These are phyloP conservation scores for Molorchus minor DNA, from an alignment of 2,888 invertebrate species.

Conservation along the genomic window DNA sequence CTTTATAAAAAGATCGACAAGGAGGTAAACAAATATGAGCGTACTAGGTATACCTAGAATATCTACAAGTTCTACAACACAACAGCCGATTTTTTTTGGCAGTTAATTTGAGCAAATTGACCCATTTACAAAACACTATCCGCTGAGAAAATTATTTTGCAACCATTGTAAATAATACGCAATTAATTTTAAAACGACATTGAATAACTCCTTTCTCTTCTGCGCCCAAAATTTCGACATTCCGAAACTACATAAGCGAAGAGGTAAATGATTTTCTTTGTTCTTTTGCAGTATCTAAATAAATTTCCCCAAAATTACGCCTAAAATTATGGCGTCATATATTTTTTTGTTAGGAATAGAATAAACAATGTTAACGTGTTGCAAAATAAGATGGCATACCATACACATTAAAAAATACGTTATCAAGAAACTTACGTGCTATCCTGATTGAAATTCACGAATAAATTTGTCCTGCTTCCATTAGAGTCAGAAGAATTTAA, in stretches of 20 bases:
- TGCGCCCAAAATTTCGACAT: slow-evolving; percentile 24
- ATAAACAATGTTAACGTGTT: too few species aligned
- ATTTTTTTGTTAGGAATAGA: too few species aligned
- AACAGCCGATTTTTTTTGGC: slow-evolving; percentile 16
- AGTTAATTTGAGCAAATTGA: slow-evolving; percentile 16
- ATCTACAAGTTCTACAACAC: not conserved
- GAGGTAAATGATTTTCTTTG: not conserved
- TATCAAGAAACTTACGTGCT: slow-evolving; percentile 93
- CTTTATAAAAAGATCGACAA: too few species aligned
- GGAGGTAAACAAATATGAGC: not conserved
- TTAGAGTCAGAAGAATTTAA: slow-evolving; percentile 80
- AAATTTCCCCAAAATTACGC: slow-evolving; percentile 7
- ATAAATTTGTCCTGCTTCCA: slow-evolving; percentile 82
- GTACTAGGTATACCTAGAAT: too few species aligned
- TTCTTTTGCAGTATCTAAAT: not conserved
- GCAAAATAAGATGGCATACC: too few species aligned
- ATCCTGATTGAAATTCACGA: slow-evolving; percentile 98
- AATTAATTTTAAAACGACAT: slow-evolving; percentile 16
- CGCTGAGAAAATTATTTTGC: slow-evolving; percentile 16
- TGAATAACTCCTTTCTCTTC: slow-evolving; percentile 31
- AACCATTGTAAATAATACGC: slow-evolving; percentile 12
- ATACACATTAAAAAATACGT: too few species aligned
- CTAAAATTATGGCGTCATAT: slow-evolving; percentile 14
- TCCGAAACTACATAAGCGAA: slow-evolving; percentile 19
- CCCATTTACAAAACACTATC: slow-evolving; percentile 14